Percentiles rank a stretch among this genome's conserved stretches.
Conservation (phyloP, 2,113 vertebrate species). For the Hemiprocne comata region DNA sequence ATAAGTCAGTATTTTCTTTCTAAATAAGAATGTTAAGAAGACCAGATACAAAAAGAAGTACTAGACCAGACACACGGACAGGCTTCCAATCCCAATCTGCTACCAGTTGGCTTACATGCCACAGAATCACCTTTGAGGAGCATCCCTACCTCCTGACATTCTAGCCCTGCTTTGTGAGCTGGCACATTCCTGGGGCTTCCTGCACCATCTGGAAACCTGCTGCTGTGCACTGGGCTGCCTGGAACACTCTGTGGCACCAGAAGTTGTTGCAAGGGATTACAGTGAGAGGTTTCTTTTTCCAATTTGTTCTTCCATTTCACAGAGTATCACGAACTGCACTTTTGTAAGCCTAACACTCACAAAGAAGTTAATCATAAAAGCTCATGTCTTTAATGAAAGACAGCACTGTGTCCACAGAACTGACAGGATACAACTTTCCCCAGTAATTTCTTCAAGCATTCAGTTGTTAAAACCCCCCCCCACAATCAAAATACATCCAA, state of each 20-base stretch:
- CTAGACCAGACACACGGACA: too few relatives aligned
- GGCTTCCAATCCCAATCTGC: too few relatives aligned
- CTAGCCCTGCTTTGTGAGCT: rapidly evolving
- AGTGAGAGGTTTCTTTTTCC: not conserved
- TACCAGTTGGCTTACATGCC: not conserved
- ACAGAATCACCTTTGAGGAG: too few relatives aligned
- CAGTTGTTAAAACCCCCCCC: not conserved
- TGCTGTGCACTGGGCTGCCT: rapidly evolving
- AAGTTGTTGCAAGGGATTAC: not conserved
- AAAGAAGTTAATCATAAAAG: not conserved
- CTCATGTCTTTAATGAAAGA: not conserved
- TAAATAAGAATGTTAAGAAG: not conserved
- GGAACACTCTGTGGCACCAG: too few relatives aligned
- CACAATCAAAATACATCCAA: not conserved
- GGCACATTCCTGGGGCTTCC: not conserved
- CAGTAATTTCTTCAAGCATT: not conserved
- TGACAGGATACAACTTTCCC: not conserved
- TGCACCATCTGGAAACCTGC: not conserved
- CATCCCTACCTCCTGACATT: too few relatives aligned
- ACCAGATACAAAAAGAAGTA: not conserved
- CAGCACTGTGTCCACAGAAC: not conserved
- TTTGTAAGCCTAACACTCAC: not conserved
- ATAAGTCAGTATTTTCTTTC: not conserved
- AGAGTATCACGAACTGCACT: not conserved
- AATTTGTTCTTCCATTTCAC: not conserved